These are phyloP conservation scores for Anser cygnoides DNA, from an alignment of 2,113 vertebrate species.

Conservation along the genomic window DNA sequence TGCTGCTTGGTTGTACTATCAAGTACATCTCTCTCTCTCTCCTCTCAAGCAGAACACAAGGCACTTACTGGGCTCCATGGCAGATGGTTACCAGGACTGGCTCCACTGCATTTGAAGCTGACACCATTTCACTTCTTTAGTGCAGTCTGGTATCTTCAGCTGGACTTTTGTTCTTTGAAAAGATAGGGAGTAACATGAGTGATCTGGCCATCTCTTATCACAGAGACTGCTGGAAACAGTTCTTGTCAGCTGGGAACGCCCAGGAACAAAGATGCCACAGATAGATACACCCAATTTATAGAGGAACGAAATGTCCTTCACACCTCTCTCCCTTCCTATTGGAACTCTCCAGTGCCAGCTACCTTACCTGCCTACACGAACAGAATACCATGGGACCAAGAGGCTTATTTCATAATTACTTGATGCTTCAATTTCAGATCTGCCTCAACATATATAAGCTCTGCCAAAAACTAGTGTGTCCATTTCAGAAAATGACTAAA, in stretches of 20 bases:
- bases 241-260: not conserved
- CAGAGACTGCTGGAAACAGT: not conserved
- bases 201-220: not conserved
- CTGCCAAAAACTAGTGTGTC: not conserved
- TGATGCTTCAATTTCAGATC: not conserved
- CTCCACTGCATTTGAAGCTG: not conserved
- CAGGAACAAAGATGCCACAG: not conserved
- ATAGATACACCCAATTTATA: not conserved
- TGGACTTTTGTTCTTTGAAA: not conserved
- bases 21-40: fast-evolving
- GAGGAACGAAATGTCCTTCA: not conserved
- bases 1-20: not conserved
- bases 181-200: not conserved
- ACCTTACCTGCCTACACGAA: not conserved
- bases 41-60: not conserved
- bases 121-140: not conserved
- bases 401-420: not conserved
- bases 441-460: not conserved
- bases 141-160: not conserved
- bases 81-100: not conserved
- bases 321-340: not conserved
- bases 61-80: not conserved
- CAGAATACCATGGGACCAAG: not conserved
- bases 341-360: not conserved
- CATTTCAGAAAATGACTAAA: not conserved